Conservation (phyloP, 2,113 vertebrate genomes). For the Laticauda laticaudata region DNA sequence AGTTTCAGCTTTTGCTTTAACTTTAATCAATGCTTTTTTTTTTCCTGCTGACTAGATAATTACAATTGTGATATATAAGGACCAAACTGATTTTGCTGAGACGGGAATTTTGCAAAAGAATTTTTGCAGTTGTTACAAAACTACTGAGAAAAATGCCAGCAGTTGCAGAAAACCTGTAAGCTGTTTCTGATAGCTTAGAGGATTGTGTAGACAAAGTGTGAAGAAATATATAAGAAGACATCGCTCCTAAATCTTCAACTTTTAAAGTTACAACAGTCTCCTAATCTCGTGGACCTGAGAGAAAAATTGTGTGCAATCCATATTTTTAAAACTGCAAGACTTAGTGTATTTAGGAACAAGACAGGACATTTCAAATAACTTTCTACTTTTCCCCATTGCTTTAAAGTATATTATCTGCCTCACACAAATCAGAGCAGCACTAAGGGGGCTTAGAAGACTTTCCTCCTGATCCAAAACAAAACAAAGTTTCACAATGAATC, state of each 20-base stretch:
- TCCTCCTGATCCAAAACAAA: background rate
- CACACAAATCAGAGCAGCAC: background rate
- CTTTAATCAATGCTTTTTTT: background rate
- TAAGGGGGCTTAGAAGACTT: background rate
- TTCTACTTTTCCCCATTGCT: background rate
- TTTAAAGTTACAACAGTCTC: background rate
- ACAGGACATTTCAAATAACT: background rate
- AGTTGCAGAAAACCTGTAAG: slow-evolving; percentile 8
- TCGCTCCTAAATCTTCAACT: background rate
- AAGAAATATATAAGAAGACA: background rate
- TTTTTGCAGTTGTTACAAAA: slow-evolving; percentile 5
- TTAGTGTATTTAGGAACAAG: background rate
- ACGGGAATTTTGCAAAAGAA: background rate
- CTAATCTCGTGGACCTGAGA: background rate
- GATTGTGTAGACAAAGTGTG: background rate
- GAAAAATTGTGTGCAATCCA: background rate
- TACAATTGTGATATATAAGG: slow-evolving; percentile 5
- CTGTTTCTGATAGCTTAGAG: background rate
- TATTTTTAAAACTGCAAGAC: background rate
- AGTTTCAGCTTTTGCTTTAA: background rate
- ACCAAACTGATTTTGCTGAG: slow-evolving; percentile 14
- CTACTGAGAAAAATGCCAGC: background rate
- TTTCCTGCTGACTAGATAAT: background rate
- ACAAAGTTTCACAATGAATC: background rate
- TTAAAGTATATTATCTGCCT: background rate